phyloP scores from a whole-genome alignment of 2,888 invertebrate genomes.

The Lasioglossum vierecki region DNA sequence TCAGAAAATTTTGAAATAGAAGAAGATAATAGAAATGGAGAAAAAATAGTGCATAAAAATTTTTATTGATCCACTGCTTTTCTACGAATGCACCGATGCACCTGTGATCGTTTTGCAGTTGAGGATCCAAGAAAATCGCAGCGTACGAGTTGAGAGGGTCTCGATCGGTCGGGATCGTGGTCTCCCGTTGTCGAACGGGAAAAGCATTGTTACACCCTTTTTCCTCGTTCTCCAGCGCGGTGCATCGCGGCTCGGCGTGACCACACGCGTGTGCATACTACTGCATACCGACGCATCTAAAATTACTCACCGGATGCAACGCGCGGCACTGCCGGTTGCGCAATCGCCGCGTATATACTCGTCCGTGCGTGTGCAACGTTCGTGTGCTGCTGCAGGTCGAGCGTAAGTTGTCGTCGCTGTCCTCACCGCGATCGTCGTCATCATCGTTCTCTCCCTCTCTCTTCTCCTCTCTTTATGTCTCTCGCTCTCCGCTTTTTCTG shows the following conservation, averaged over 20 bases:
- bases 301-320: slow-evolving; percentile 74
- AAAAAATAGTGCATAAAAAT: neutral
- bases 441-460: neutral
- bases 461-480: neutral
- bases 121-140: neutral
- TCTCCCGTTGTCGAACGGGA: slow-evolving; percentile 25
- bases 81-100: neutral
- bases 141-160: neutral
- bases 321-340: slow-evolving; percentile 64
- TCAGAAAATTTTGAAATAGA: too few species aligned
- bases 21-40: too few species aligned
- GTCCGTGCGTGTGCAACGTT: slow-evolving; percentile 1
- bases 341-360: slow-evolving; percentile 56
- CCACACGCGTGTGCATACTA: slow-evolving; percentile 39
- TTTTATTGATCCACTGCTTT: neutral
- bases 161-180: neutral
- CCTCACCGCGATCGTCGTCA: slow-evolving; percentile 29
- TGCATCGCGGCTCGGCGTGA: slow-evolving; percentile 23
- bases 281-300: slow-evolving; percentile 62
- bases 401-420: slow-evolving; percentile 45
- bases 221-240: slow-evolving; percentile 37
- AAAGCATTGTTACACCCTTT: slow-evolving; percentile 59
- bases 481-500: neutral
- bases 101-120: neutral
- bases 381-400: neutral